Evolutionary conservation across 2,797 vertebrate genomes (phyloP).

Genomic region (Scomberomorus guttatus): DNA sequence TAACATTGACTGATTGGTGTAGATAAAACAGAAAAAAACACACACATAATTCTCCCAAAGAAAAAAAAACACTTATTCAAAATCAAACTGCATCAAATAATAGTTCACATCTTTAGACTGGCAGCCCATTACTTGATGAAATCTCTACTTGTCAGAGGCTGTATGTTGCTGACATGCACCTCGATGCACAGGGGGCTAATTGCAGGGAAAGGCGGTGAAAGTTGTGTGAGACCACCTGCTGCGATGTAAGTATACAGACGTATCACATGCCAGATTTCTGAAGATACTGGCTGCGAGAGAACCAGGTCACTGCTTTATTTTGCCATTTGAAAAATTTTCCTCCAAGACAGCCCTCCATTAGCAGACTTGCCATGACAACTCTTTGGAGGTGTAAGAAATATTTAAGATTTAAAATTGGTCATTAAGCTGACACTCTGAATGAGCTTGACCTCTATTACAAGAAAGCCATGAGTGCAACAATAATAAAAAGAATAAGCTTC

Average conservation of each 20-base stretch:
- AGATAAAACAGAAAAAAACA: slow-evolving; percentile 7
- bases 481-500: background rate
- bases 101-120: slow-evolving; percentile 49
- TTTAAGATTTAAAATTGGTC: slow-evolving; percentile 13
- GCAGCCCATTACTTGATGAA: slow-evolving; percentile 46
- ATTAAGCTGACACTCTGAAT: background rate
- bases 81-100: slow-evolving; percentile 17
- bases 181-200: slow-evolving; percentile 64
- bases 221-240: slow-evolving; percentile 56
- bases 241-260: slow-evolving; percentile 34
- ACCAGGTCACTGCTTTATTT: slow-evolving; percentile 58
- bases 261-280: slow-evolving; percentile 32
- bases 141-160: slow-evolving; percentile 38
- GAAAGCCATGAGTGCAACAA: slow-evolving; percentile 10
- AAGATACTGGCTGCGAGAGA: slow-evolving; percentile 46
- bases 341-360: slow-evolving; percentile 12
- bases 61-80: background rate
- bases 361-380: slow-evolving; percentile 4
- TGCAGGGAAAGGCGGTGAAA: slow-evolving; percentile 55
- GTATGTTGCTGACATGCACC: slow-evolving; percentile 31
- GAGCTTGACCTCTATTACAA: background rate
- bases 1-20: background rate
- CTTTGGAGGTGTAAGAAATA: slow-evolving; percentile 11
- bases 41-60: background rate
- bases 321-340: slow-evolving; percentile 21